Percentiles rank a stretch among this genome's conserved stretches.
Conservation (phyloP, 2,113 vertebrate species). For the Perca fluviatilis region DNA sequence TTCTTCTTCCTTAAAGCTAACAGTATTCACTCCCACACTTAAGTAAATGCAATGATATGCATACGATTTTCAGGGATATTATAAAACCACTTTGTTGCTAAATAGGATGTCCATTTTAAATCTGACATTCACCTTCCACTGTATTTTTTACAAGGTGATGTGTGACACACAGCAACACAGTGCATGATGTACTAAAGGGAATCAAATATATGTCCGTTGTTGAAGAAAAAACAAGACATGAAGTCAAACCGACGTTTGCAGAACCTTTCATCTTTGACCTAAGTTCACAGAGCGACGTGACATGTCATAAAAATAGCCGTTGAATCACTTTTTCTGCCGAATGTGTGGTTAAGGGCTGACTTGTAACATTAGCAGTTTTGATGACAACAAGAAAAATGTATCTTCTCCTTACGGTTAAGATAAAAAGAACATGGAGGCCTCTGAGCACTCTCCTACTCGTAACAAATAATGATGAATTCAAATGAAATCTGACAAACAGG, state of each 20-base stretch:
- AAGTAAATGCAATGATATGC: background rate
- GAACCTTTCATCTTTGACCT: background rate
- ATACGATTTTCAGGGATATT: background rate
- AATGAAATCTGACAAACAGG: constrained; percentile 30
- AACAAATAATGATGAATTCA: constrained; percentile 37
- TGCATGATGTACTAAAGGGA: background rate
- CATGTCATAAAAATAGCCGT: background rate
- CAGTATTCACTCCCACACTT: background rate
- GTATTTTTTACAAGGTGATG: background rate
- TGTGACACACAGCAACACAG: background rate
- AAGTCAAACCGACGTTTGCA: background rate
- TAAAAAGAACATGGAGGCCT: background rate
- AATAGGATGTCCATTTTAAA: background rate
- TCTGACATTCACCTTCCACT: background rate
- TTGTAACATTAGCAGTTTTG: background rate
- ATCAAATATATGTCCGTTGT: background rate
- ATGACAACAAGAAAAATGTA: background rate
- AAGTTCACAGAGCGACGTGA: background rate
- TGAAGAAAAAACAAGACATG: background rate
- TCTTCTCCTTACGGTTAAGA: background rate
- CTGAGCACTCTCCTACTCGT: background rate
- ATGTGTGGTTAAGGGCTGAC: background rate
- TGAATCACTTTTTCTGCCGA: constrained; percentile 39
- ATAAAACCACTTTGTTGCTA: background rate
- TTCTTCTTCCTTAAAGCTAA: background rate